phyloP scores from a whole-genome alignment of 2,888 invertebrate species.

The Oxyscelio sp. region DNA sequence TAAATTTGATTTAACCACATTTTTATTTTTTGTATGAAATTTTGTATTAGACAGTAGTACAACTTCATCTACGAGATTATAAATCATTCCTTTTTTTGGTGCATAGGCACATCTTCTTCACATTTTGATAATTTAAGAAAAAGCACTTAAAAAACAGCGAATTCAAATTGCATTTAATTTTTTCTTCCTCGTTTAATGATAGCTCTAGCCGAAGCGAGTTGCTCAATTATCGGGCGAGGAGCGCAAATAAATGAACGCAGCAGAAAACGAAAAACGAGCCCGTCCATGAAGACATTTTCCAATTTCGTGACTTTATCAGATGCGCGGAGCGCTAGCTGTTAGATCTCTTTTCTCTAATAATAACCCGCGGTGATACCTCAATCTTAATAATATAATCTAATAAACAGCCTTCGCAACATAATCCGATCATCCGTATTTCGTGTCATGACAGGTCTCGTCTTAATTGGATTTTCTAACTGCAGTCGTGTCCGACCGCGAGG shows the following conservation, averaged over 20 bases:
- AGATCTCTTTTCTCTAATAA: slow-evolving; percentile 64
- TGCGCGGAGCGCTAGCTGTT: slow-evolving; percentile 10
- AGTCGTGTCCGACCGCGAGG: slow-evolving; percentile 49
- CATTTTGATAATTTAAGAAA: no score
- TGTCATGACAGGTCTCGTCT: slow-evolving; percentile 59
- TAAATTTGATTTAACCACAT: no score
- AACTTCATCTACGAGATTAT: no score
- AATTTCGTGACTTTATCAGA: slow-evolving; percentile 52
- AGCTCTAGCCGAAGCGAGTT: no score
- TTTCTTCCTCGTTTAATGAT: no score
- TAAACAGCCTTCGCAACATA: slow-evolving; percentile 54
- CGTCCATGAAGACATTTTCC: slow-evolving; percentile 33
- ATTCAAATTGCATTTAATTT: no score
- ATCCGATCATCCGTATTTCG: slow-evolving; percentile 65
- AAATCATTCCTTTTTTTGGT: no score
- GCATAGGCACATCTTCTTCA: no score
- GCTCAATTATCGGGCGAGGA: no score
- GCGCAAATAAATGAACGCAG: neutral
- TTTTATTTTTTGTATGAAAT: no score
- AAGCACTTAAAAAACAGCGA: no score
- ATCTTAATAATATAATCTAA: slow-evolving; percentile 70
- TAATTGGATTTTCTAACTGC: slow-evolving; percentile 75
- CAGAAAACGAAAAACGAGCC: neutral
- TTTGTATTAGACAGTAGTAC: no score
- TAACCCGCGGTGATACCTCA: slow-evolving; percentile 60